Base-by-base conservation (phyloP, 2,888 invertebrate genomes). In the Calameuta pallipes region DNA sequence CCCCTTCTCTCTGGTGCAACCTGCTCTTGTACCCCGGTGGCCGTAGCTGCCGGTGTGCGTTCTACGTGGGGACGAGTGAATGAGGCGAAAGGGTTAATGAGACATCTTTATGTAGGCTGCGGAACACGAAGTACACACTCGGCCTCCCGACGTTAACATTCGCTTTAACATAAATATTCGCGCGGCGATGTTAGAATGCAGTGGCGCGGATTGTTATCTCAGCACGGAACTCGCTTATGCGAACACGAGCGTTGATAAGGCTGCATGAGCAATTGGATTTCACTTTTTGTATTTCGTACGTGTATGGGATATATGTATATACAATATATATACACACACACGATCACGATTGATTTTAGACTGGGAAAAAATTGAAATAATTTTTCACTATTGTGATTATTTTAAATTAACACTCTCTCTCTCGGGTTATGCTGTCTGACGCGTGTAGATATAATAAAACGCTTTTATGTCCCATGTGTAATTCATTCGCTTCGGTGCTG, bases 141-240 rank as follows among this genome's bases (percentile, higher is more conserved):
- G 76, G 77, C 79, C 80, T 81, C 77, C 79, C 68, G 36, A 79
- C 81, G 80, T 82, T 81, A 82, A 81, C 81, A 82, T 80, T 82
- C 82, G 78, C 75, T 75, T 56, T 31, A 34, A 71, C 34, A 71
- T 71, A 71, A 71, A 71, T 71, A 71, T 71, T 34, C 71, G 71
- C 34, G 33, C 71, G 71, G 71, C 31, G 11, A 56, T 56, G 56
- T 56, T 56, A 56, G 56, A 56, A 56, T 23, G 56, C 56, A 56
- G 56, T 56, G 56, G 23, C 76, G 75, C 79, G 71, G 76, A 79
- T 79, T 79, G 70, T 74, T 79, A 79, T 79, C 79, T 76, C 74
- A 69, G 69, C 74, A 71, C 76, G 56, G 69, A 71, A 76, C 74
- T 76, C 75, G 75, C 74, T 76, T 76, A 79, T 75, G 75, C 71